Conservation (phyloP, 2,113 vertebrate species). For the Motacilla tschutschensis region DNA sequence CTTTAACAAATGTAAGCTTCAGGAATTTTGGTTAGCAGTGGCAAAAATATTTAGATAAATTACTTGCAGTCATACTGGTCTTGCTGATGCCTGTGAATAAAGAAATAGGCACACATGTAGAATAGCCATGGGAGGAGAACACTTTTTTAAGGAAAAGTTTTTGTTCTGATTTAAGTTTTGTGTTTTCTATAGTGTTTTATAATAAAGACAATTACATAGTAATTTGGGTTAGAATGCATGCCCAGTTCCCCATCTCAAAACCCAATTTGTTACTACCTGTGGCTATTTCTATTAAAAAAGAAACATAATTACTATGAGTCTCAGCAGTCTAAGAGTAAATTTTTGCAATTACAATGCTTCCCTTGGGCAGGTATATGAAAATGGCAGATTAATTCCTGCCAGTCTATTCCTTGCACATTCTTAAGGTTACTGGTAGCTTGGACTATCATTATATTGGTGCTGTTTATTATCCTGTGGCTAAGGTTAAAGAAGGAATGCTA, state of each 20-base stretch:
- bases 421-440: constrained; percentile 39
- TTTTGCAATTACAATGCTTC: constrained; percentile 79
- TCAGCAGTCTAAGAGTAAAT: constrained; percentile 79
- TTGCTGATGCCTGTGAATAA: constrained; percentile 23
- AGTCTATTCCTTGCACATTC: constrained; percentile 50
- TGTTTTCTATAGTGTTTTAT: constrained; percentile 40
- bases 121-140: constrained; percentile 6
- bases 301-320: constrained; percentile 78
- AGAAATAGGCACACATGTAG: neutral
- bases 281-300: constrained; percentile 81
- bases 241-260: constrained; percentile 71
- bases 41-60: neutral
- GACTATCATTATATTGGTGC: constrained; percentile 16
- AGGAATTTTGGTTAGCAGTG: constrained; percentile 1
- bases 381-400: constrained; percentile 75
- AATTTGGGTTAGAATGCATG: constrained; percentile 75
- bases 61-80: neutral
- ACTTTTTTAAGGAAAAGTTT: constrained; percentile 12
- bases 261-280: constrained; percentile 81
- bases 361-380: constrained; percentile 78
- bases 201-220: constrained; percentile 72
- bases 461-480: constrained; percentile 52
- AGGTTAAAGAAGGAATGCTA: constrained; percentile 45
- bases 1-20: neutral
- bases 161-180: constrained; percentile 54